Conservation (phyloP, 2,113 vertebrate species). For the Chionomys nivalis region DNA sequence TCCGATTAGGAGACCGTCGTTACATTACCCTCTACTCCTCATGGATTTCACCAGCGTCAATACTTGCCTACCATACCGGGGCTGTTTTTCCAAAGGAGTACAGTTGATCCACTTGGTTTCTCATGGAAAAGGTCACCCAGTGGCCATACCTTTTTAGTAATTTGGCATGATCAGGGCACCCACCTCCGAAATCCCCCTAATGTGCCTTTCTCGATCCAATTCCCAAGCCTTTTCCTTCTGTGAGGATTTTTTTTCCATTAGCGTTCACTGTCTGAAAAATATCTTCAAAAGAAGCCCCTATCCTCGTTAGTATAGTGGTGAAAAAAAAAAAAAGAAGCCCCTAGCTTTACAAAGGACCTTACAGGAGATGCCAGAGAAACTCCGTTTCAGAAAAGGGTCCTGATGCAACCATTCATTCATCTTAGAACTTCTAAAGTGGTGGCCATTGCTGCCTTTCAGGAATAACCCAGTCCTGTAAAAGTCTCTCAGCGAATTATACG, state of each 20-base stretch:
- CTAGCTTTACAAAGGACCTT: not conserved
- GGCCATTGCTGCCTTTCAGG: not conserved
- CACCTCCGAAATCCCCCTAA: conserved; percentile 35
- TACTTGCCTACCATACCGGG: not conserved
- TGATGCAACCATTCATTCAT: not conserved
- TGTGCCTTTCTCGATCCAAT: not conserved
- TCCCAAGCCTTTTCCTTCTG: not conserved
- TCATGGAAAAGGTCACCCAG: not conserved
- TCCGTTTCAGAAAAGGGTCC: not conserved
- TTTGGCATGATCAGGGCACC: not conserved
- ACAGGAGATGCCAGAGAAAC: not conserved
- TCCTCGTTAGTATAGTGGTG: too few relatives aligned
- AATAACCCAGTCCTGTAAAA: not conserved
- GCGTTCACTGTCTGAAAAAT: not conserved
- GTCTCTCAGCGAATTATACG: not conserved
- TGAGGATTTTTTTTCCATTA: not conserved
- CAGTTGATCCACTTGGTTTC: not conserved
- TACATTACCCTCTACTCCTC: too few relatives aligned
- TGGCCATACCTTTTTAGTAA: not conserved
- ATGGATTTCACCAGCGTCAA: not conserved
- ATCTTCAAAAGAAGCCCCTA: conserved; percentile 40
- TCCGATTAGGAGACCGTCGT: not conserved
- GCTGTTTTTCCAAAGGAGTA: not conserved
- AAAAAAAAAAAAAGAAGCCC: conserved; percentile 46
- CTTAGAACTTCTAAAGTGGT: not conserved